Percentiles rank a stretch among this genome's conserved stretches.
phyloP scores from a whole-genome alignment of 2,797 vertebrate species.

The Sphenopsis melanotis region DNA sequence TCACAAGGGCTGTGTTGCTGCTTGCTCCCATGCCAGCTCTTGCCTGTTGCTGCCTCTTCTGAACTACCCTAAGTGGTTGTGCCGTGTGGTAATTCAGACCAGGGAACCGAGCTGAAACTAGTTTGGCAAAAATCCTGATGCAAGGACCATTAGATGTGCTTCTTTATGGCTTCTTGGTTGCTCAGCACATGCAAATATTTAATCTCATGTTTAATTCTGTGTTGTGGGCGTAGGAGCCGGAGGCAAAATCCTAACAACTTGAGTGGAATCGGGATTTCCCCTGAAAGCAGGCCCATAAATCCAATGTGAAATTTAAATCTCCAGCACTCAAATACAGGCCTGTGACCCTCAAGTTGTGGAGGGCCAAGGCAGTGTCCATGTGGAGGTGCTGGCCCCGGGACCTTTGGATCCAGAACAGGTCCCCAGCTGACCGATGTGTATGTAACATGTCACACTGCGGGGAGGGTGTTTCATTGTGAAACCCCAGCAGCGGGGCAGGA shows the following conservation, averaged over 20 bases:
- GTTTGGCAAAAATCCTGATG: conserved; percentile 21
- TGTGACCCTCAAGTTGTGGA: not conserved
- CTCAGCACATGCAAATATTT: conserved; percentile 67
- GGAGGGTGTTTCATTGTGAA: not conserved
- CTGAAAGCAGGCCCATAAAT: conserved; percentile 29
- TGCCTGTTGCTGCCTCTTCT: conserved; percentile 13
- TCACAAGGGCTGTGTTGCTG: not conserved
- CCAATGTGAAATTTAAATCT: not conserved
- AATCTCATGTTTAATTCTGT: conserved; percentile 49
- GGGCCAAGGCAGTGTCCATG: not conserved
- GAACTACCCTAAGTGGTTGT: not conserved
- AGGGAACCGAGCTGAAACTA: not conserved
- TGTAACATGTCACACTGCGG: not conserved
- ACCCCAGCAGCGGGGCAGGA: not conserved
- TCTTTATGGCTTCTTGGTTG: conserved; percentile 47
- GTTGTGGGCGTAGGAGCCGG: conserved; percentile 44
- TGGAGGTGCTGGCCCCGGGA: not conserved
- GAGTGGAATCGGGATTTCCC: conserved; percentile 47
- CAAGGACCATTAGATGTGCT: conserved; percentile 25
- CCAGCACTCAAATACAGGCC: not conserved
- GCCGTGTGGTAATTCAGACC: not conserved
- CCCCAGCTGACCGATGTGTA: fast-evolving
- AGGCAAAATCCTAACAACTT: conserved; percentile 44
- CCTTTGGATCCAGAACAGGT: not conserved
- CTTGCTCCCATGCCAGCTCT: not conserved